phyloP scores from a whole-genome alignment of 2,797 vertebrate species.

The Alauda arvensis region DNA sequence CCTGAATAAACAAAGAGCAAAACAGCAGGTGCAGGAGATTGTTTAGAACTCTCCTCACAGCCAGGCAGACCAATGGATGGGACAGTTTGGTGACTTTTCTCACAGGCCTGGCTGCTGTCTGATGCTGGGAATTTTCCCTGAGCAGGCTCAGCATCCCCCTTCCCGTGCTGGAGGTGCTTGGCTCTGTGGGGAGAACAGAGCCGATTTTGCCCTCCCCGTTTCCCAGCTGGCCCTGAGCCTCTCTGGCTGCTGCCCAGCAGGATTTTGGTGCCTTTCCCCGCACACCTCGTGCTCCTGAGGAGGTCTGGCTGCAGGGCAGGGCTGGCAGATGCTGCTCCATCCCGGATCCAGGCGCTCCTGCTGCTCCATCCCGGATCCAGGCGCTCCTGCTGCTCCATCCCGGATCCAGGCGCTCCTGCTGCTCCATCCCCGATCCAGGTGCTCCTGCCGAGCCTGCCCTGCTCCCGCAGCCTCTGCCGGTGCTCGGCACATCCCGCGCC shows the following conservation, averaged over 20 bases:
- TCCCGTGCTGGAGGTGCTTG: fast-evolving
- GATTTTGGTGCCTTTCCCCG: neutral
- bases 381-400: neutral
- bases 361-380: neutral
- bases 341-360: neutral
- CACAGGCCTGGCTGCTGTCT: too few relatives aligned
- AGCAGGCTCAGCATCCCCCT: too few relatives aligned
- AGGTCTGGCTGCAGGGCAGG: neutral
- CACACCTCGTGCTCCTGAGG: neutral
- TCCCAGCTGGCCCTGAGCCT: neutral
- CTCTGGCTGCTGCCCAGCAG: neutral
- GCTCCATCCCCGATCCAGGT: neutral
- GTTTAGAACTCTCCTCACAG: too few relatives aligned
- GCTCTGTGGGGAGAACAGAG: neutral
- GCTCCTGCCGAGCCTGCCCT: neutral
- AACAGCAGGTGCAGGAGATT: too few relatives aligned
- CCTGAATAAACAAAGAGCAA: too few relatives aligned
- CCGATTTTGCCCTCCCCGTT: neutral
- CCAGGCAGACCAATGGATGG: too few relatives aligned
- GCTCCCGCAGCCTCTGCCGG: neutral
- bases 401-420: neutral
- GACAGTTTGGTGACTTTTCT: too few relatives aligned
- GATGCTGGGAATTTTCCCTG: too few relatives aligned
- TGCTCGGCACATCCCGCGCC: neutral
- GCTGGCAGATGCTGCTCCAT: neutral